Base-by-base conservation (phyloP, 2,888 invertebrate genomes). In the Deilephila porcellus region DNA sequence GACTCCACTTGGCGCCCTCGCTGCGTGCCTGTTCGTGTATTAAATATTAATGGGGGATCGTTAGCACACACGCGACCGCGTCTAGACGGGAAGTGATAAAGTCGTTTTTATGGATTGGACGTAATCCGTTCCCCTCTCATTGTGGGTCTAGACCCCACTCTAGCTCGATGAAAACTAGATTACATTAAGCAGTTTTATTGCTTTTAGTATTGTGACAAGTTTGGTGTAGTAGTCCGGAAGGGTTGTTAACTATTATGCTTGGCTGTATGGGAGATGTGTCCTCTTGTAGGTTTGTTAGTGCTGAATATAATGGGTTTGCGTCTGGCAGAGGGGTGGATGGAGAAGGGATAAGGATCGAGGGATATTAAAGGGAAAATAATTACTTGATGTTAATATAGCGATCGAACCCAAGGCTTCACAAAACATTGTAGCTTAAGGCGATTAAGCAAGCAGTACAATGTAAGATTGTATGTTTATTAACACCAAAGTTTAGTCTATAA, bases 41-140 rank as follows among this genome's bases (percentile, higher is more conserved):
- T 87, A 84, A 88, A 90, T 88, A 88, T 86, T 89, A 87, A 90
- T 88, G 85, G 75, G 77, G 81, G 82, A 83, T 88, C 85, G 87
- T 87, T 86, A 86, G 86, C 81, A 79, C 77, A 85, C 87, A 87
- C 90, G 88, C 89, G 87, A 88, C 81, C 82, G 81, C 81, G 91
- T 90, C 92, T 91, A 90, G 91, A 89, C 92, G 85, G 91, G 91
- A 90, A 89, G 85, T 86, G 78, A 83, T 87, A 85, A 86, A 83
- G 81, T 77, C 79, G 80, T 87, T 90, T 88, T 88, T 87, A 87
- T 87, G 82, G 83, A 76, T 82, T 82, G 80, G 86, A 86, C 85
- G 80, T 82, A 85, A 88, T 88, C 87, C 85, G 83, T 71, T 73
- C 73, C 73, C 73, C 73, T 71, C 62, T 73, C 25, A 63, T 73